Evolutionary conservation across 2,113 vertebrate genomes (phyloP).

Genomic region (Psittacus erithacus): DNA sequence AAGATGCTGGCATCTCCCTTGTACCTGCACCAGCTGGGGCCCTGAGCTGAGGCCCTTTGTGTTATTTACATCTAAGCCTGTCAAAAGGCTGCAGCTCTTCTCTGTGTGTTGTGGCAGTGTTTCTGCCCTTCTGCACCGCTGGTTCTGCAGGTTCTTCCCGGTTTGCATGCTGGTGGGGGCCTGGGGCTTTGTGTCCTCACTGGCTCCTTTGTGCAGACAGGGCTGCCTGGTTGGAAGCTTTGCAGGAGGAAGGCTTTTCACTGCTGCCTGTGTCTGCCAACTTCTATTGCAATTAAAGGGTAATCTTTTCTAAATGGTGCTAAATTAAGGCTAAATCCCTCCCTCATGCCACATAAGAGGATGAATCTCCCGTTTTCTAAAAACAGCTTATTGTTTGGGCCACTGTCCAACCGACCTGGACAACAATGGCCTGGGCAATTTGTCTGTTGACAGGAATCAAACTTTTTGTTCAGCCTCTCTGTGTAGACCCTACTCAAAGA

Average conservation of each 20-base stretch:
- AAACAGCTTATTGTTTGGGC: constrained; percentile 77
- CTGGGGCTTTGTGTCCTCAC: constrained; percentile 13
- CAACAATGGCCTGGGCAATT: constrained; percentile 17
- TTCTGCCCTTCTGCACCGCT: neutral
- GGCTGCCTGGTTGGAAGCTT: neutral
- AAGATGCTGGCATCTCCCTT: fast-evolving
- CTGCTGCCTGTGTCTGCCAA: constrained; percentile 54
- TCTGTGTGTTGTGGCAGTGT: neutral
- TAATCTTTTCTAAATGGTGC: constrained; percentile 83
- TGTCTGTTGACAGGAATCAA: neutral
- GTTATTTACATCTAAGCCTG: neutral
- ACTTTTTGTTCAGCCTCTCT: neutral
- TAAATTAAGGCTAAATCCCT: constrained; percentile 81
- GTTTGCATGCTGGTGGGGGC: neutral
- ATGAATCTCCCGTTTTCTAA: constrained; percentile 79
- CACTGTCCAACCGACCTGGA: constrained; percentile 26
- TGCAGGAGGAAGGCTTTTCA: constrained; percentile 43
- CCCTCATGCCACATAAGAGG: constrained; percentile 72
- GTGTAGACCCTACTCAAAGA: neutral
- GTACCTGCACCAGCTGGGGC: neutral
- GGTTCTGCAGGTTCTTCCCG: neutral
- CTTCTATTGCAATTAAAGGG: constrained; percentile 72
- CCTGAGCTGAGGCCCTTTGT: neutral
- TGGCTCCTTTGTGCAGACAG: neutral
- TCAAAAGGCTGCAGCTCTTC: neutral